phyloP scores from a whole-genome alignment of 2,113 vertebrate species.

The Pterocles orientalis region DNA sequence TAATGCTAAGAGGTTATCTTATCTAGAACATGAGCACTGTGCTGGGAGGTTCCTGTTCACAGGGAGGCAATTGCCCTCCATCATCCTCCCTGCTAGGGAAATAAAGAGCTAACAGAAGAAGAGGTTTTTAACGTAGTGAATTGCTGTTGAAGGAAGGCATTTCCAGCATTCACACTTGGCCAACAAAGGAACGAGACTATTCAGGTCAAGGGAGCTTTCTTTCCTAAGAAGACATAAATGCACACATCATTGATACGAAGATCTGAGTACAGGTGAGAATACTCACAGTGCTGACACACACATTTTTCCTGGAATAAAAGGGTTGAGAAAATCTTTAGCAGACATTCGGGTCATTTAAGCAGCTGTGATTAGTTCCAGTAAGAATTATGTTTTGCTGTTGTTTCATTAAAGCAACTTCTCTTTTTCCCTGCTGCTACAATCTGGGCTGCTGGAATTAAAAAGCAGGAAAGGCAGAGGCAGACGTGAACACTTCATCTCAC shows the following conservation, averaged over 20 bases:
- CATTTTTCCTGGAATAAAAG: neutral
- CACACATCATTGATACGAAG: neutral
- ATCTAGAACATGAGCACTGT: neutral
- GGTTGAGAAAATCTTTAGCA: neutral
- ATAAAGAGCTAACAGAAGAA: neutral
- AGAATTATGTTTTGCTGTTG: neutral
- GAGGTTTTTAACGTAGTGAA: neutral
- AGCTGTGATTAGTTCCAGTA: neutral
- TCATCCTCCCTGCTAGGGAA: neutral
- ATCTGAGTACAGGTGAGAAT: neutral
- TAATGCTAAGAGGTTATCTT: neutral
- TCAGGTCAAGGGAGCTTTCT: neutral
- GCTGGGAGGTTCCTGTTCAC: neutral
- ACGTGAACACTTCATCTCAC: neutral
- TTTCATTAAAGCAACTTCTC: neutral
- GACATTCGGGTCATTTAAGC: neutral
- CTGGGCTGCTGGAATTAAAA: neutral
- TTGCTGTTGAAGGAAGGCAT: neutral
- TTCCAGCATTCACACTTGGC: neutral
- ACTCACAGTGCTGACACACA: neutral
- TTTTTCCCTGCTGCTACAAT: neutral
- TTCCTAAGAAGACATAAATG: neutral
- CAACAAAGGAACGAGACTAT: neutral
- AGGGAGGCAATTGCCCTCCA: neutral
- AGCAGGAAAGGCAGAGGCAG: neutral